Evolutionary conservation across 2,888 invertebrate genomes (phyloP), one percentile per base, ranked within the genome.

Genomic region (Hermodice carunculata): DNA sequence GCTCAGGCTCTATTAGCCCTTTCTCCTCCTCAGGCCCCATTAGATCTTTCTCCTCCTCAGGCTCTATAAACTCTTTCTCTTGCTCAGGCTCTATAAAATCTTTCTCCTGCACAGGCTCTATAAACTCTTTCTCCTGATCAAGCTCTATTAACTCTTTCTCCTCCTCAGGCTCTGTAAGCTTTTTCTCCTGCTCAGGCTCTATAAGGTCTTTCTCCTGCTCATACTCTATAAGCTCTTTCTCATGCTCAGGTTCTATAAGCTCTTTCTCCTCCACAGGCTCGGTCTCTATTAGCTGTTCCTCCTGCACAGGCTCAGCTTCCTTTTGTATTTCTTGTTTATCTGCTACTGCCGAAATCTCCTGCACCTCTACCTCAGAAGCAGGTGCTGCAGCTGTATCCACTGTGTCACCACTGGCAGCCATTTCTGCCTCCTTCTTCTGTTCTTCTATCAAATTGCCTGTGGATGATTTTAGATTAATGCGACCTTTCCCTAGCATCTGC

Each of bases 401-500:
- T 32, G 4, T 31, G 6, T 24, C n/a, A 31, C 29, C 3, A 37
- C 34, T 34, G 19, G 11, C 40, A 14, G 40, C 11, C 14, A 14
- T 14, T 24, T 49, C 49, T 49, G 29, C n/a, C 19, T 3, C 11
- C 26, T 49, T 49, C 49, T 29, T 29, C 32, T 29, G 49, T 49
- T 49, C 49, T 8, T n/a, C 3, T 22, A 37, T 4, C 11, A 14
- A 17, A 14, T 53, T 24, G 6, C 4, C 53, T 17, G 53, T 32
- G 6, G 37, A 5, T 2, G 8, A 14, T 22, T 53, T 53, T 3
- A 53, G 34, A 24, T 34, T 32, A 49, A 49, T 19, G 32, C 42
- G 19, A 19, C 52, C 28, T 58, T 61, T 57, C 11, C 64, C 67
- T 22, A 67, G 57, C 51, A 67, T 67, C 51, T 62, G 59, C 53